These are phyloP conservation scores for Bemisia tabaci DNA, from an alignment of 1,140 invertebrate genomes.

Conservation along the genomic window DNA sequence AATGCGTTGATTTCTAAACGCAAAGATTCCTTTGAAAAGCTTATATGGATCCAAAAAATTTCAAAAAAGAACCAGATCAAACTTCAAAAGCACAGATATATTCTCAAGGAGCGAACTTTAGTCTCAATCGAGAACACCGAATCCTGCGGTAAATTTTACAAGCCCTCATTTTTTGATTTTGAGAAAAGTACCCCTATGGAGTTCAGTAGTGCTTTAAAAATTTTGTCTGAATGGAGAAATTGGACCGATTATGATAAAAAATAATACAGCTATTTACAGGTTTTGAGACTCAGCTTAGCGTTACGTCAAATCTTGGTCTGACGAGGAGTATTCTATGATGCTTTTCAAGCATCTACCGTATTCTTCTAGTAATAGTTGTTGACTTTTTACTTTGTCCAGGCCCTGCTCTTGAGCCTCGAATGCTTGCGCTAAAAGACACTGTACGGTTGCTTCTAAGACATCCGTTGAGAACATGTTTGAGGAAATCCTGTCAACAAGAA, in stretches of 20 bases:
- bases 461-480: slow-evolving; percentile 81
- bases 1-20: too few species aligned
- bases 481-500: slow-evolving; percentile 40
- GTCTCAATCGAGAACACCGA: too few species aligned
- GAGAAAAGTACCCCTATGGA: too few species aligned
- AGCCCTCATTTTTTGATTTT: too few species aligned
- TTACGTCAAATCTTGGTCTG: neutral
- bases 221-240: too few species aligned
- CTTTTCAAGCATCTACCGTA: slow-evolving; percentile 86
- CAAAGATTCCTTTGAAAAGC: too few species aligned
- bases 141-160: too few species aligned
- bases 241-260: neutral
- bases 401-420: slow-evolving; percentile 53
- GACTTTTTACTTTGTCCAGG: slow-evolving; percentile 55
- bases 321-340: slow-evolving; percentile 63
- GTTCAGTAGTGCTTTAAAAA: too few species aligned
- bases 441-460: slow-evolving; percentile 89
- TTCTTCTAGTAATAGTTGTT: slow-evolving; percentile 79
- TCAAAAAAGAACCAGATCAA: too few species aligned
- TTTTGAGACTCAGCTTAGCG: neutral
- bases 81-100: too few species aligned
- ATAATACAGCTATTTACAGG: neutral
- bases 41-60: too few species aligned
- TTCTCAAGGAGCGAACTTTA: too few species aligned
- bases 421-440: slow-evolving; percentile 85